Evolutionary conservation across 2,888 invertebrate genomes (phyloP).

Genomic region (Polylopha cassiicola): DNA sequence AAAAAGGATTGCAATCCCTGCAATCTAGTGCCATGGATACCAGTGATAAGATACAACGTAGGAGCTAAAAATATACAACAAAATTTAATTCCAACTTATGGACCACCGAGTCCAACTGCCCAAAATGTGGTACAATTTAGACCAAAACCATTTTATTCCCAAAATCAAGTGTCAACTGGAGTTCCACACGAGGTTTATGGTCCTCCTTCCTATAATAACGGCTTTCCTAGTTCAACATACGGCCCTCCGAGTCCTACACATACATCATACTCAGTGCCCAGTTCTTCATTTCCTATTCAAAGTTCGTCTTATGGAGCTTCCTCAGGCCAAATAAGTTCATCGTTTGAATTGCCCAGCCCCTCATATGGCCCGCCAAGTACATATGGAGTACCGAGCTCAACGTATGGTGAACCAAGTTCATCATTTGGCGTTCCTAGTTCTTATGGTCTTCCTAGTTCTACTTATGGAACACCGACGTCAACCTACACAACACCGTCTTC

Average conservation of each 20-base stretch:
- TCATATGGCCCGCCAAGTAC: conserved; percentile 27
- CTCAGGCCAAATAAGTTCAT: conserved; percentile 26
- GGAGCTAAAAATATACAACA: conserved; percentile 52
- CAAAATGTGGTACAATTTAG: conserved; percentile 42
- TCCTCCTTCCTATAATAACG: conserved; percentile 40
- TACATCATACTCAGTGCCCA: no score
- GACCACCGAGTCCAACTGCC: conserved; percentile 62
- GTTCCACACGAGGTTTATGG: conserved; percentile 52
- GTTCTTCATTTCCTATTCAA: conserved; percentile 23
- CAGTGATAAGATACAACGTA: conserved; percentile 77
- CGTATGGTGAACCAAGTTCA: conserved; percentile 29
- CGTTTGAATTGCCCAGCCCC: conserved; percentile 35
- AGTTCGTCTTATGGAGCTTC: conserved; percentile 21
- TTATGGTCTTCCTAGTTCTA: conserved; percentile 37
- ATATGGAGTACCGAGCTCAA: conserved; percentile 32
- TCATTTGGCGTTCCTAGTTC: conserved; percentile 24
- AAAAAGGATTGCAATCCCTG: conserved; percentile 85
- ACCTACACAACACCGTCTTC: conserved; percentile 36
- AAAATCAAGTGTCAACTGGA: conserved; percentile 38
- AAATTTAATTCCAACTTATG: conserved; percentile 55
- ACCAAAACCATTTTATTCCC: conserved; percentile 44
- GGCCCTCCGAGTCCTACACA: no score
- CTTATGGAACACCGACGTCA: conserved; percentile 37
- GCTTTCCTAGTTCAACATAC: conserved; percentile 49
- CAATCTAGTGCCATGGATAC: conserved; percentile 89